Evolutionary conservation across 2,797 vertebrate species (phyloP).

Genomic region (Pygocentrus nattereri): DNA sequence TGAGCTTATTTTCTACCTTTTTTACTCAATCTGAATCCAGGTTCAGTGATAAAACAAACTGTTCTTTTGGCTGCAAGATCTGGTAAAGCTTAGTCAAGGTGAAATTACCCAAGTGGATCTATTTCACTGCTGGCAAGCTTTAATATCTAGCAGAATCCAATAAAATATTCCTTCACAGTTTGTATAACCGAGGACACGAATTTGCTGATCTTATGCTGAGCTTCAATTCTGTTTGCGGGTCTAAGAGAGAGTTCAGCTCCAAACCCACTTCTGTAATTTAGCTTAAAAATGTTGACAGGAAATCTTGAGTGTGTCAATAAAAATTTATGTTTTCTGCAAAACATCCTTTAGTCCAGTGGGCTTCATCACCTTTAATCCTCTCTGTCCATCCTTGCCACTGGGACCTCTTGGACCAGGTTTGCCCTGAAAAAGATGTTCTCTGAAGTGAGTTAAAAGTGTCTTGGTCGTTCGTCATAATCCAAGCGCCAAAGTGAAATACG

Average conservation of each 20-base stretch:
- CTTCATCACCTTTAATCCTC: conserved; percentile 72
- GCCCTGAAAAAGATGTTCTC: conserved; percentile 68
- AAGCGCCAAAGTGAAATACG: conserved; percentile 20
- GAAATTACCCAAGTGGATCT: neutral
- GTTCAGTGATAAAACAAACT: neutral
- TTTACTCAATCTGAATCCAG: neutral
- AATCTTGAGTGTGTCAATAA: neutral
- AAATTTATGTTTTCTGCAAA: neutral
- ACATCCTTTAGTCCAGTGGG: neutral
- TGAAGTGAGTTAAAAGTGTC: conserved; percentile 21
- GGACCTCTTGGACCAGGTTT: conserved; percentile 73
- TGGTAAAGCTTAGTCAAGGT: neutral
- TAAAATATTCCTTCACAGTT: conserved; percentile 31
- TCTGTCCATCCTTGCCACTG: conserved; percentile 75
- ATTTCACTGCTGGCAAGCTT: neutral
- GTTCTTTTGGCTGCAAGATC: neutral
- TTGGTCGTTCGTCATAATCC: neutral
- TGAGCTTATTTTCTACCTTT: neutral
- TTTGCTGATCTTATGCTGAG: conserved; percentile 25
- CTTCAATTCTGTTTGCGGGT: neutral
- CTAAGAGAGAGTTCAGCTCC: conserved; percentile 6
- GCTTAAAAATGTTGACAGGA: neutral
- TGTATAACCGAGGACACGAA: conserved; percentile 22
- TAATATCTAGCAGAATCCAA: neutral
- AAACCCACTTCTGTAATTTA: conserved; percentile 25